Conservation (phyloP, 2,888 invertebrate species). For the Cephonodes hylas region DNA sequence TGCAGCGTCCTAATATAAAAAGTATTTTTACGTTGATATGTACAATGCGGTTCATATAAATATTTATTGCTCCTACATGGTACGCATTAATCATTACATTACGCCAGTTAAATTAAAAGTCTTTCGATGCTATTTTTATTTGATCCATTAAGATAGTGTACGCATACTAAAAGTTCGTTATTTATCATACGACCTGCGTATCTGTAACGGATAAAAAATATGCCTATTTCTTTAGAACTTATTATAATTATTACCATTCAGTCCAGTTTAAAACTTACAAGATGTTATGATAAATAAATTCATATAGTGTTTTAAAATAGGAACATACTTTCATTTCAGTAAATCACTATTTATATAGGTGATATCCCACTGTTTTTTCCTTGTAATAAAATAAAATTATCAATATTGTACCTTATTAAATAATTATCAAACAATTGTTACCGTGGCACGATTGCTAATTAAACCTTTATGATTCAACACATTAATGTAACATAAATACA, state of each 20-base stretch:
- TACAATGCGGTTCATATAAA: neutral
- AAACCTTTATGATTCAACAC: too few relatives aligned
- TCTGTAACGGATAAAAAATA: neutral
- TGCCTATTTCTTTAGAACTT: neutral
- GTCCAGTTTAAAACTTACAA: neutral
- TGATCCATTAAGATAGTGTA: neutral
- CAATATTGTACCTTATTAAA: neutral
- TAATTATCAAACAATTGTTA: neutral
- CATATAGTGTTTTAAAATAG: too few relatives aligned
- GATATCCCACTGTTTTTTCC: neutral
- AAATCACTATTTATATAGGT: neutral
- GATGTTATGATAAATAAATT: too few relatives aligned
- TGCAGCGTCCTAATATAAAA: conserved; percentile 7
- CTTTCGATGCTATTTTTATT: neutral
- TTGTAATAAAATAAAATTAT: neutral
- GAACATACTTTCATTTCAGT: too few relatives aligned
- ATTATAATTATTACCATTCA: neutral
- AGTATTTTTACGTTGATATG: neutral
- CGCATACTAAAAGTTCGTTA: neutral
- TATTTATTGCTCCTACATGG: neutral
- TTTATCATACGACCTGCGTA: neutral
- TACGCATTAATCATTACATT: neutral
- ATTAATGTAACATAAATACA: too few relatives aligned
- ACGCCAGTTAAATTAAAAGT: neutral
- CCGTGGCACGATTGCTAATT: too few relatives aligned